Evolutionary conservation across 2,888 invertebrate species (phyloP).

Genomic region (Hylaea fasciaria): DNA sequence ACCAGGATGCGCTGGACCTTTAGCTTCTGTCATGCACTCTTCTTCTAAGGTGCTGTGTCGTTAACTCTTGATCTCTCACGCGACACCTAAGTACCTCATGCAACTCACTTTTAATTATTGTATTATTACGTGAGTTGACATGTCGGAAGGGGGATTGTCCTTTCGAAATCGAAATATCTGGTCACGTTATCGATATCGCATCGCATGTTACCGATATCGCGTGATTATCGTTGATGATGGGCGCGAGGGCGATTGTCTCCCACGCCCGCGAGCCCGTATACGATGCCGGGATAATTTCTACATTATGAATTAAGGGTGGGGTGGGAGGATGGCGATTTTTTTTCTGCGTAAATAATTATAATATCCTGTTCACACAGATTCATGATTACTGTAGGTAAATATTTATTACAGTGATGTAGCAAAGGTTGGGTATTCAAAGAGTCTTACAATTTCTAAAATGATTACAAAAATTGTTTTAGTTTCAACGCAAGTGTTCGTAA

Average conservation of each 20-base stretch:
- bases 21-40: no score
- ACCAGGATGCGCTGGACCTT: no score
- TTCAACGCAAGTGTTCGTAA: conserved; percentile 1
- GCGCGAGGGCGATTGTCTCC: conserved; percentile 45
- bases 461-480: background rate
- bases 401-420: no score
- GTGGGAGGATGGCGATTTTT: conserved; percentile 17
- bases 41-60: no score
- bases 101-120: no score
- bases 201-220: conserved; percentile 69
- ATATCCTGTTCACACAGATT: background rate
- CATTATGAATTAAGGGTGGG: conserved; percentile 34
- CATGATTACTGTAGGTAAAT: background rate
- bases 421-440: no score
- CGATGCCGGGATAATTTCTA: conserved; percentile 47
- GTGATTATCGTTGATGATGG: conserved; percentile 80
- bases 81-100: no score
- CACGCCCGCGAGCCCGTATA: conserved; percentile 46
- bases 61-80: no score
- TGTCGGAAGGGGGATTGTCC: background rate
- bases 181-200: conserved; percentile 26
- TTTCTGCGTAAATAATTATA: conserved; percentile 21
- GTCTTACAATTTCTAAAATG: no score
- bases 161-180: background rate
- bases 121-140: no score